Evolutionary conservation across 1,140 invertebrate genomes (phyloP).

Genomic region (Batillaria attramentaria): DNA sequence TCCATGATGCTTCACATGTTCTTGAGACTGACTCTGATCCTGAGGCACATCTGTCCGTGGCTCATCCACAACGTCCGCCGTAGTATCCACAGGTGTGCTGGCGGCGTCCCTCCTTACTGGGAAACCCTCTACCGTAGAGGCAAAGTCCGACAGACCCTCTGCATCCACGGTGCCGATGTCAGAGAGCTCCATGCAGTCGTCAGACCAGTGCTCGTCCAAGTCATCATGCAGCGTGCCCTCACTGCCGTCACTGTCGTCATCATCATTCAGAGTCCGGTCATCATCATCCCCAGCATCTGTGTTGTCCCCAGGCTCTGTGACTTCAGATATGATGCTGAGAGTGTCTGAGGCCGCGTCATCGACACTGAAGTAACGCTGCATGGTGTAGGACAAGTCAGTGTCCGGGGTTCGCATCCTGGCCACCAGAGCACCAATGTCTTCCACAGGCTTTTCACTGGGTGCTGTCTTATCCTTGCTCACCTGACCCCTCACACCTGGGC

Average conservation of each 20-base stretch:
- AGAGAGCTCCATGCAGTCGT: too few relatives aligned
- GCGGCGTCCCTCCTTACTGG: too few relatives aligned
- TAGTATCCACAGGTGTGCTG: too few relatives aligned
- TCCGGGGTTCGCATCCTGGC: slow-evolving; percentile 2
- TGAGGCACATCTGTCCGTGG: too few relatives aligned
- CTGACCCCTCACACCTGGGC: not conserved
- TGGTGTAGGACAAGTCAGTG: not conserved
- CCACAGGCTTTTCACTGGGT: not conserved
- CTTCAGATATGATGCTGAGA: slow-evolving; percentile 16
- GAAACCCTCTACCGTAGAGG: too few relatives aligned
- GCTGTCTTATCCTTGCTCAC: not conserved
- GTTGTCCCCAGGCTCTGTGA: not conserved
- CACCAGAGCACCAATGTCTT: not conserved
- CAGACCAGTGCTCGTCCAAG: slow-evolving; percentile 2
- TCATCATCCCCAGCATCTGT: not conserved
- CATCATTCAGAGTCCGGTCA: too few relatives aligned
- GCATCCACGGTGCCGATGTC: too few relatives aligned
- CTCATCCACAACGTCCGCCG: too few relatives aligned
- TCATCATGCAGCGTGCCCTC: slow-evolving; percentile 15
- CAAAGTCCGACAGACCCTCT: too few relatives aligned
- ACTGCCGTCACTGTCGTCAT: not conserved
- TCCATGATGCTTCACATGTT: too few relatives aligned
- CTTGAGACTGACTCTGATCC: too few relatives aligned
- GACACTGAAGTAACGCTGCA: slow-evolving; percentile 18
- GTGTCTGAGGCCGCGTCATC: slow-evolving; percentile 17